A percentile compares a stretch with the other conserved stretches of the same genome.
phyloP scores from a whole-genome alignment of 2,888 invertebrate genomes.

The Therioaphis trifolii region DNA sequence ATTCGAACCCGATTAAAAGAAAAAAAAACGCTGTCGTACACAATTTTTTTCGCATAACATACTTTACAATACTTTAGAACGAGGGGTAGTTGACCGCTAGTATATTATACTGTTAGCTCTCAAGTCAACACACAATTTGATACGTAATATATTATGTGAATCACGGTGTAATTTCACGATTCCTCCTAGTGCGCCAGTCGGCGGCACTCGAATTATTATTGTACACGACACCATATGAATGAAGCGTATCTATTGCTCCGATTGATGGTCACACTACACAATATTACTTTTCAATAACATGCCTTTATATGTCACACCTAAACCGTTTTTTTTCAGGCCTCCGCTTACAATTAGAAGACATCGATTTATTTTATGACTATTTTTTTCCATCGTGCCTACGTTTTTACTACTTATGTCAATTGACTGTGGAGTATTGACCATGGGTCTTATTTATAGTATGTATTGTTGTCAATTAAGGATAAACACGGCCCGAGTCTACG shows the following conservation, averaged over 20 bases:
- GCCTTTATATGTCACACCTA: background rate
- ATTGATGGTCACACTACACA: background rate
- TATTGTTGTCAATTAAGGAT: constrained; percentile 24
- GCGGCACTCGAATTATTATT: background rate
- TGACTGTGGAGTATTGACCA: background rate
- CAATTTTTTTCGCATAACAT: no score
- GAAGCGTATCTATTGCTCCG: background rate
- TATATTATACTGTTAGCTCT: no score
- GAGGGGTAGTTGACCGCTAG: constrained; percentile 3
- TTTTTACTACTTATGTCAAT: background rate
- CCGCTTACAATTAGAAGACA: background rate
- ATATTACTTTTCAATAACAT: background rate
- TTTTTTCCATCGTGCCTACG: background rate
- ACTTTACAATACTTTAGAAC: no score
- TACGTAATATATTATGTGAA: background rate
- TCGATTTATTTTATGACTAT: constrained; percentile 11
- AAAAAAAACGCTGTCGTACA: no score
- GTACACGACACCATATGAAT: background rate
- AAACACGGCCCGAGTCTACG: background rate
- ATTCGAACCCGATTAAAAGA: no score
- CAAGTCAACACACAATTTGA: no score
- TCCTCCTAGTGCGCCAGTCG: background rate
- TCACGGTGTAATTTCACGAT: constrained; percentile 22
- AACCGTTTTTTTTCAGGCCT: background rate
- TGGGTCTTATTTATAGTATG: background rate